Percentiles rank a stretch among this genome's conserved stretches.
These are phyloP conservation scores for Hassar affinis DNA, from an alignment of 2,113 vertebrate genomes.

Conservation along the genomic window DNA sequence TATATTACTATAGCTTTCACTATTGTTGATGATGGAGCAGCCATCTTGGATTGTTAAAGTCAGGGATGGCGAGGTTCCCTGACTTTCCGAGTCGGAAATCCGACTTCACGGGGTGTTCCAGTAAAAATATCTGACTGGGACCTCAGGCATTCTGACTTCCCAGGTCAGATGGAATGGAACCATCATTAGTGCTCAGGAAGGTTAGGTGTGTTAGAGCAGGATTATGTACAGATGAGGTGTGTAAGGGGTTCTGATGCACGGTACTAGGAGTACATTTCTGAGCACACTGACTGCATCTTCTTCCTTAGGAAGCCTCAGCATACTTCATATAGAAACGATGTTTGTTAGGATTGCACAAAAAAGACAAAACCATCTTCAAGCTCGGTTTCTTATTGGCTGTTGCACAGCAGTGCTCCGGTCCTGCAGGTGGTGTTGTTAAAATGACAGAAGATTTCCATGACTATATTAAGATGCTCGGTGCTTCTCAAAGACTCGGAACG, in stretches of 20 bases:
- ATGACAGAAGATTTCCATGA: neutral
- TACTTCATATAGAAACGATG: neutral
- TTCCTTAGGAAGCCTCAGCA: neutral
- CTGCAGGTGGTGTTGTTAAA: neutral
- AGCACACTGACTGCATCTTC: neutral
- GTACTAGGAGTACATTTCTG: slow-evolving; percentile 40
- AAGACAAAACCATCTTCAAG: neutral
- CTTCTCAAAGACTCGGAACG: neutral
- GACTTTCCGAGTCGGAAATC: no score
- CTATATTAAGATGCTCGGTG: neutral
- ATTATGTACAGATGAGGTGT: slow-evolving; percentile 46
- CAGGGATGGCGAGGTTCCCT: no score
- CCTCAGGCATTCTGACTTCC: no score
- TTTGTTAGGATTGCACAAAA: neutral
- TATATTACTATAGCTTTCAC: no score
- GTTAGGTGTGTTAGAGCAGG: no score
- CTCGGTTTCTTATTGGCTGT: neutral
- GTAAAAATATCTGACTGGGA: no score
- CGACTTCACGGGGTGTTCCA: no score
- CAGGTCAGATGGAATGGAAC: no score
- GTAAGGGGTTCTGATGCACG: neutral
- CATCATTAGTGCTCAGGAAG: slow-evolving; percentile 57
- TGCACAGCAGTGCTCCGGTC: neutral
- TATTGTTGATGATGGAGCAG: no score
- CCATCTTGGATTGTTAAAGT: no score